Evolutionary conservation across 2,113 vertebrate genomes (phyloP), one percentile per base, ranked within the genome.

Genomic region (Lophius piscatorius): DNA sequence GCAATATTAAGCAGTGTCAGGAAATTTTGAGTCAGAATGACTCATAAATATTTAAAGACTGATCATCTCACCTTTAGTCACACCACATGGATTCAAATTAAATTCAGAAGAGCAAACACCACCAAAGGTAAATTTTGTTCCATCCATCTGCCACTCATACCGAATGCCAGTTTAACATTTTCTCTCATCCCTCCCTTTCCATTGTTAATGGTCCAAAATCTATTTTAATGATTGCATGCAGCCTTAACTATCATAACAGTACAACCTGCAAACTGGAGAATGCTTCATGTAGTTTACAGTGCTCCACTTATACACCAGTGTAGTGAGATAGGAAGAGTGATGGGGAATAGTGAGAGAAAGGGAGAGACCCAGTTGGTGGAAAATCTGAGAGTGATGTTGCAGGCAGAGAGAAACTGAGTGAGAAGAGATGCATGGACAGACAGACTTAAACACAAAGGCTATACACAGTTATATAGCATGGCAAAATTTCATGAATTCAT

Each of bases 231-330:
- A 26, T 66, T 56, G 65, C 78, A 87, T 88, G 84, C 82, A 79
- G 64, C 59, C 50, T 55, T 35, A 59, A 1, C 44, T 34, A 61
- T 6, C 26, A 71, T 29, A 76, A 69, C 76, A 65, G 80, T 85
- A 79, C 87, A 71, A 87, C 84, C 83, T 84, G 87, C 65, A 78
- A 71, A 84, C 84, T 85, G 77, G 42, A 72, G 84, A 63, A 85
- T 76, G 78, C 61, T 84, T 84, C 84, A 85, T 87, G 87, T 84
- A 84, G 75, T 35, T 70, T 75, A 78, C 81, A 85, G 79, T 63
- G 81, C 76, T 79, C 77, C 77, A 69, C 78, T 76, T 66, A 81
- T 74, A 79, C 78, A 84, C 58, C 74, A 42, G 74, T 48, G 67
- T 73, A 70, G 77, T 72, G 31, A 35, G 62, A 70, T 6, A 31